phyloP scores from a whole-genome alignment of 2,888 invertebrate genomes.

The Xanthorhoe spadicearia region DNA sequence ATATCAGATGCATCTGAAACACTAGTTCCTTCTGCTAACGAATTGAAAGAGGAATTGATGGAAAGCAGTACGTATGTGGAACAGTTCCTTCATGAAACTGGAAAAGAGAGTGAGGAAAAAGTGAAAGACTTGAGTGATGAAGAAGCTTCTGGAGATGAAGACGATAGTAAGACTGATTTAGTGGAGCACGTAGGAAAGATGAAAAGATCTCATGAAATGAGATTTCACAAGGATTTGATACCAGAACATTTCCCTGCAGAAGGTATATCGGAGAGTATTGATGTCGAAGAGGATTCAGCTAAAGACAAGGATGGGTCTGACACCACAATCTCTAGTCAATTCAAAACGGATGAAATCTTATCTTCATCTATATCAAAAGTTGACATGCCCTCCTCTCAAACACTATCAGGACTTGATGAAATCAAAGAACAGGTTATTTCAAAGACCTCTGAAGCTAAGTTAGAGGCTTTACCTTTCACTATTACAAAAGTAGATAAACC shows the following conservation, averaged over 20 bases:
- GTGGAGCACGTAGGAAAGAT: conserved; percentile 88
- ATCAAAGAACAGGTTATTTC: conserved; percentile 59
- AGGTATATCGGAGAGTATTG: conserved; percentile 72
- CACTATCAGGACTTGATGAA: conserved; percentile 64
- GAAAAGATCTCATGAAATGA: conserved; percentile 96
- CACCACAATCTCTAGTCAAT: conserved; percentile 78
- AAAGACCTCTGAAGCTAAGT: conserved; percentile 51
- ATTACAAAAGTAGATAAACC: conserved; percentile 70
- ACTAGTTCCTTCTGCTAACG: conserved; percentile 94
- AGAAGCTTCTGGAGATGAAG: conserved; percentile 84
- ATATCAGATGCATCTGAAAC: conserved; percentile 97
- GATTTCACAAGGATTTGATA: conserved; percentile 87
- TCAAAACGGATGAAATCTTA: conserved; percentile 74
- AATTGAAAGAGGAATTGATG: conserved; percentile 90
- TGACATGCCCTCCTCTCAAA: conserved; percentile 69
- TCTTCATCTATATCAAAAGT: conserved; percentile 79
- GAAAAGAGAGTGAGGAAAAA: conserved; percentile 59
- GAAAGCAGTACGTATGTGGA: conserved; percentile 86
- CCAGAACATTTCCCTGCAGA: conserved; percentile 78
- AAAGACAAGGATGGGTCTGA: conserved; percentile 75
- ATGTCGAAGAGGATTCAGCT: conserved; percentile 73
- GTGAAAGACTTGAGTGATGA: conserved; percentile 81
- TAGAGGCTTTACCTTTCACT: conserved; percentile 71
- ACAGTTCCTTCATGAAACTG: conserved; percentile 77
- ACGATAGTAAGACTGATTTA: conserved; percentile 77